Conservation (phyloP, 2,797 vertebrate genomes). For the Melanotaenia nigrans region DNA sequence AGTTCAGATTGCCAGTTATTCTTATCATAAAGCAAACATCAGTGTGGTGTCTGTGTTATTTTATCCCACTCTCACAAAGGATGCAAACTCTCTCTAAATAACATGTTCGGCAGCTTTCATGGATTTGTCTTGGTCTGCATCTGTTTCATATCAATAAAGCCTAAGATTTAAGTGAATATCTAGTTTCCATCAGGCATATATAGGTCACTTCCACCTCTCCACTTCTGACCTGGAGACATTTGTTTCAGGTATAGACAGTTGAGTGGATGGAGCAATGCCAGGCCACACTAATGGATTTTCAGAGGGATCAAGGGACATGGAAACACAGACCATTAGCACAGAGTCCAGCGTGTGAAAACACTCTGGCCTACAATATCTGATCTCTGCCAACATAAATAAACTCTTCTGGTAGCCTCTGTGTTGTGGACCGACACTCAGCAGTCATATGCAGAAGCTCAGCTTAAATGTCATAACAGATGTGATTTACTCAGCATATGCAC, state of each 20-base stretch:
- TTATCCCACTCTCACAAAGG: not conserved
- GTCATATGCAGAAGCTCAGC: conserved; percentile 71
- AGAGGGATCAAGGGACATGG: conserved; percentile 69
- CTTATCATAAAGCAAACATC: conserved; percentile 18
- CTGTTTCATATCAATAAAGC: conserved; percentile 49
- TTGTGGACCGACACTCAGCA: conserved; percentile 53
- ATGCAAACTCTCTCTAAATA: conserved; percentile 6
- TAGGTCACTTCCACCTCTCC: conserved; percentile 59
- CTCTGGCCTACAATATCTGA: conserved; percentile 66
- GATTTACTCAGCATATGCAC: conserved; percentile 83
- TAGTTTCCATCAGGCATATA: conserved; percentile 57
- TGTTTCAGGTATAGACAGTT: conserved; percentile 47
- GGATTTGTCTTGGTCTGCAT: conserved; percentile 19
- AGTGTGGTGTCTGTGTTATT: not conserved
- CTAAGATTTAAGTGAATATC: conserved; percentile 23
- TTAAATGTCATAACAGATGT: conserved; percentile 80
- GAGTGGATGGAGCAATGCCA: conserved; percentile 57
- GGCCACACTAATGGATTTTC: conserved; percentile 72
- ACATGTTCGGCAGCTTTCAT: conserved; percentile 5
- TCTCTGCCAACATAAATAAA: conserved; percentile 81
- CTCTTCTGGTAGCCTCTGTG: conserved; percentile 61
- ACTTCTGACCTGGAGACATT: conserved; percentile 57
- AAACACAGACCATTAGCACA: conserved; percentile 74
- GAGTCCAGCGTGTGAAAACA: conserved; percentile 76
- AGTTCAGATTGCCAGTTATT: conserved; percentile 36